Percentiles rank a stretch among this genome's conserved stretches.
Evolutionary conservation across 1,140 invertebrate species (phyloP).

Genomic region (Lithobius niger): DNA sequence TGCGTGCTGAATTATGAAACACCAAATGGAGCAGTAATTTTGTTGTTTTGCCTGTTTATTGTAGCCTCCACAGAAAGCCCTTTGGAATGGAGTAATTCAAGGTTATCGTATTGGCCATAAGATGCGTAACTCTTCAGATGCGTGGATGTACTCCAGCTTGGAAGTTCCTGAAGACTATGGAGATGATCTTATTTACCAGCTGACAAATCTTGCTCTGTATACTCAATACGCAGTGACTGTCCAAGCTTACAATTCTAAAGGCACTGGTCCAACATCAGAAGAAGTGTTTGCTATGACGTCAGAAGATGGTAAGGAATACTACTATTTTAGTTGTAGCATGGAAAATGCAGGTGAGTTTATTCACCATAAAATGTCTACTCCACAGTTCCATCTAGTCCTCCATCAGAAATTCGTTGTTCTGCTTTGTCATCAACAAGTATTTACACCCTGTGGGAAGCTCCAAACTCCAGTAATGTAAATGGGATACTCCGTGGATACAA

Average conservation of each 20-base stretch:
- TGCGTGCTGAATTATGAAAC: not conserved
- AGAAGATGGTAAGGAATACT: constrained; percentile 58
- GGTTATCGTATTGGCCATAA: constrained; percentile 41
- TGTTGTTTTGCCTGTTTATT: not conserved
- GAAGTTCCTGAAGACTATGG: not conserved
- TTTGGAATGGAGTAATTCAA: constrained; percentile 86
- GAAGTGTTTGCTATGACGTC: constrained; percentile 56
- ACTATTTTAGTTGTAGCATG: not conserved
- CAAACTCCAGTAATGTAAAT: constrained; percentile 74
- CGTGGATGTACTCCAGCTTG: not conserved
- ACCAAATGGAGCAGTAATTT: not conserved
- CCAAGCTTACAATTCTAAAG: constrained; percentile 33
- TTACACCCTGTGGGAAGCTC: constrained; percentile 57
- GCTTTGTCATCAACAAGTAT: constrained; percentile 39
- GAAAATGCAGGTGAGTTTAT: not conserved
- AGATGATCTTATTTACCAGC: not conserved
- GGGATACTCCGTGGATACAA: constrained; percentile 94
- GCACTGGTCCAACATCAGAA: constrained; percentile 55
- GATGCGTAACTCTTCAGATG: not conserved
- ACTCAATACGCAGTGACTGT: constrained; percentile 29
- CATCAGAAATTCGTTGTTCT: constrained; percentile 77
- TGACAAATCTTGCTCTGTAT: constrained; percentile 19
- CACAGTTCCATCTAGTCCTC: constrained; percentile 37
- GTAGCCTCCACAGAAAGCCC: constrained; percentile 64
- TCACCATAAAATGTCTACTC: not conserved